phyloP scores from a whole-genome alignment of 35 echinoderm and acorn worm genomes.

The Hemicentrotus pulcherrimus region DNA sequence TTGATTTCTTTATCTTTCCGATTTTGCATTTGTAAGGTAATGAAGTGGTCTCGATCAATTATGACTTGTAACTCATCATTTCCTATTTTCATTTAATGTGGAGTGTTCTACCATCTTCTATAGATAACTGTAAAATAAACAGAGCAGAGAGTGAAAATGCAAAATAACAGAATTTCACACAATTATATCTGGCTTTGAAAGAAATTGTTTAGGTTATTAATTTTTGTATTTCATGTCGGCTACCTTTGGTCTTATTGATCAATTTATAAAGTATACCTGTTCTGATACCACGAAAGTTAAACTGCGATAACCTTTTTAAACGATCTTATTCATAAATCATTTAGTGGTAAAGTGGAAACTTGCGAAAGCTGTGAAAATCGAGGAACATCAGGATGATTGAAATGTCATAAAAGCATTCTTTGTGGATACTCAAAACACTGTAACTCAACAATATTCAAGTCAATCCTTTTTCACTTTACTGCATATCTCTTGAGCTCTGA shows the following conservation, averaged over 20 bases:
- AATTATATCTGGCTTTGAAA: no score
- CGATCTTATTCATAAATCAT: neutral
- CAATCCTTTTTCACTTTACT: neutral
- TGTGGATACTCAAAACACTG: neutral
- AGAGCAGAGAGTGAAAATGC: neutral
- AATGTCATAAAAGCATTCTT: neutral
- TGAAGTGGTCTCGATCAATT: no score
- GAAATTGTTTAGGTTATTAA: no score
- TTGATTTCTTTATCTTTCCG: no score
- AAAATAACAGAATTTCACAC: no score
- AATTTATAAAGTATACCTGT: neutral
- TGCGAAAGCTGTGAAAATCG: neutral
- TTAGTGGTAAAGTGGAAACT: neutral
- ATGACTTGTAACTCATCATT: no score
- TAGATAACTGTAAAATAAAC: neutral
- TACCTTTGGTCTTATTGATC: no score
- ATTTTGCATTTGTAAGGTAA: no score
- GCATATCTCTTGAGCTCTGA: neutral
- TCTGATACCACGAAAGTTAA: neutral
- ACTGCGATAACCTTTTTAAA: neutral
- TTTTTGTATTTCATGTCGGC: no score
- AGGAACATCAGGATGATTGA: neutral
- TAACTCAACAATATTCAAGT: neutral
- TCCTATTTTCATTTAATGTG: neutral
- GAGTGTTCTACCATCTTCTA: neutral